These are phyloP conservation scores for Talpa occidentalis DNA, from an alignment of 2,113 vertebrate genomes.

Conservation along the genomic window DNA sequence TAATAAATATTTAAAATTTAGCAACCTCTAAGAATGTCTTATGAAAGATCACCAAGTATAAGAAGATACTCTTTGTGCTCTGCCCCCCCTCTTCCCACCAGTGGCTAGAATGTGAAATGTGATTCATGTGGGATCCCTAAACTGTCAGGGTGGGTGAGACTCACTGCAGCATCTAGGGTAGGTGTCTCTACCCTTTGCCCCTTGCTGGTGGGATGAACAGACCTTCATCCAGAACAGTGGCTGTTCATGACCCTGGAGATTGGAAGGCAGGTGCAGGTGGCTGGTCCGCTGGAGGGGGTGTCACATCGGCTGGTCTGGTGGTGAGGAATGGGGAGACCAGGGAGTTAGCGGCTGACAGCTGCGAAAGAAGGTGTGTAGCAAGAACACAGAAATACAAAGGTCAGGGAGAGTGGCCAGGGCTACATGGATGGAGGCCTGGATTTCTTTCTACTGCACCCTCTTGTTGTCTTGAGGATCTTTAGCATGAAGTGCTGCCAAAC, in stretches of 20 bases:
- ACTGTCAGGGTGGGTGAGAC: neutral
- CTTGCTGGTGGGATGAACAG: neutral
- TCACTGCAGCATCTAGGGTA: neutral
- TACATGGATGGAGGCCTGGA: neutral
- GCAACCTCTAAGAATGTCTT: neutral
- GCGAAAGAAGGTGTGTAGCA: neutral
- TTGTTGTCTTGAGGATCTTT: neutral
- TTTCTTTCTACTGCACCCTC: neutral
- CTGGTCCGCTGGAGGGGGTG: neutral
- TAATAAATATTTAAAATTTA: neutral
- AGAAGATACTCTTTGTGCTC: neutral
- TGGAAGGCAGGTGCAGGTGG: neutral
- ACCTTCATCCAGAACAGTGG: neutral
- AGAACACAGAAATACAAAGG: neutral
- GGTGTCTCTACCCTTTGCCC: neutral
- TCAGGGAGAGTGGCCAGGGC: neutral
- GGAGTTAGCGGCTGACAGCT: neutral
- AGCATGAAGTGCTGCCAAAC: no score
- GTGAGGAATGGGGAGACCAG: neutral
- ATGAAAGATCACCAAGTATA: neutral
- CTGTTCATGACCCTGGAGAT: neutral
- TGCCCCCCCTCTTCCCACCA: neutral
- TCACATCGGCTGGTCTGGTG: no score
- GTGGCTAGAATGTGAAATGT: neutral
- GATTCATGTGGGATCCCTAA: neutral